phyloP scores from a whole-genome alignment of 2,797 vertebrate genomes.

The Lophura swinhoii region DNA sequence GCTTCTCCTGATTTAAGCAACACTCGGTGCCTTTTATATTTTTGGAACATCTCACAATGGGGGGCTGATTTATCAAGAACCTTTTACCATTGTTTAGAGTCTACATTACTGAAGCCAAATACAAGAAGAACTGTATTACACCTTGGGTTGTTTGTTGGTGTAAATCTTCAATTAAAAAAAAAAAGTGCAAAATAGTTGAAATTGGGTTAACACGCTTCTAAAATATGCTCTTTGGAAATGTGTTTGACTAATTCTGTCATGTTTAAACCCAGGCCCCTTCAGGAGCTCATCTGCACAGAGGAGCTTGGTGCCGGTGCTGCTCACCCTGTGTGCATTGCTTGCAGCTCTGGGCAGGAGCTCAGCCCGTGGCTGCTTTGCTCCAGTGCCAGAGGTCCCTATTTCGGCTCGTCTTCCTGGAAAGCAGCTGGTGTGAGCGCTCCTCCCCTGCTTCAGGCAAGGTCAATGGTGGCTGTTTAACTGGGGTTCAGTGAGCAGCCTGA shows the following conservation, averaged over 20 bases:
- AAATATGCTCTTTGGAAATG: fast-evolving
- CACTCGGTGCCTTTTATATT: background rate
- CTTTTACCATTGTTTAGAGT: background rate
- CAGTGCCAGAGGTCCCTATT: background rate
- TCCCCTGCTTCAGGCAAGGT: background rate
- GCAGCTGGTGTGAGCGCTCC: background rate
- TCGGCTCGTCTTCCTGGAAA: background rate
- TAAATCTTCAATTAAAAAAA: background rate
- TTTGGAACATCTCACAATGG: background rate
- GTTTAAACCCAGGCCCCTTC: background rate
- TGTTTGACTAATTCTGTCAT: fast-evolving
- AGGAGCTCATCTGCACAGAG: fast-evolving
- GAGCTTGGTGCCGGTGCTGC: background rate
- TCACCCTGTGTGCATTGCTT: background rate
- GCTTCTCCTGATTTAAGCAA: background rate
- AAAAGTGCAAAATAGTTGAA: background rate
- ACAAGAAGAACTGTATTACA: fast-evolving
- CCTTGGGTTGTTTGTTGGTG: background rate
- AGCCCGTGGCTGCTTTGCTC: background rate
- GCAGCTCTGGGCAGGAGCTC: background rate
- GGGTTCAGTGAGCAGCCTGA: background rate
- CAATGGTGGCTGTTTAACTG: background rate
- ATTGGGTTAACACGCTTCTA: fast-evolving
- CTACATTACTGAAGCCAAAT: fast-evolving
- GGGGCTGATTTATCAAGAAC: background rate